A percentile compares a stretch with the other conserved stretches of the same genome.
Conservation (phyloP, 1,140 invertebrate species). For the Hestina assimilis region DNA sequence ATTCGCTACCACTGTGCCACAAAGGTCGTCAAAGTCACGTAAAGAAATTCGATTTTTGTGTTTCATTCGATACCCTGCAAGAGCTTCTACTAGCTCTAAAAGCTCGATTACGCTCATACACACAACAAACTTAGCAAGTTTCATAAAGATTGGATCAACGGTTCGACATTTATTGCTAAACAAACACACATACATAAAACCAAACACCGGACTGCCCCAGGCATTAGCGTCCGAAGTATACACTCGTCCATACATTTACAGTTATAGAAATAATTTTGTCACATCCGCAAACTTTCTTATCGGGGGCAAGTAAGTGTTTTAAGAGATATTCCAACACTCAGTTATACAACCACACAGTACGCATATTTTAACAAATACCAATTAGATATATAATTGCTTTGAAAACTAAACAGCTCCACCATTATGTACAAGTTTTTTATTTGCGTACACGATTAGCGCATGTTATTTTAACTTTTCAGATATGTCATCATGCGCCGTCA, state of each 20-base stretch:
- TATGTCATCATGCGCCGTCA: slow-evolving; percentile 6
- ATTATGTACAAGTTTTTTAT: slow-evolving; percentile 27
- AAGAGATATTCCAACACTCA: slow-evolving; percentile 2
- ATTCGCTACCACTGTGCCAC: no score
- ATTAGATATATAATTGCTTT: slow-evolving; percentile 26
- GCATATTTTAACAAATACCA: slow-evolving; percentile 18
- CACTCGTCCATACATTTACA: background rate
- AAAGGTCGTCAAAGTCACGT: no score
- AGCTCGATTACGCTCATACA: no score
- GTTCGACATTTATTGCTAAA: no score
- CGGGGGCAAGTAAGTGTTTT: slow-evolving; percentile 13
- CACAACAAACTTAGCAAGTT: no score
- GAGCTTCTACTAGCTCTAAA: no score
- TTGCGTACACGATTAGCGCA: slow-evolving; percentile 19
- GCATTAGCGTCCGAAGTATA: background rate
- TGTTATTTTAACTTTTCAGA: slow-evolving; percentile 22
- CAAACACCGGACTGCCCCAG: no score
- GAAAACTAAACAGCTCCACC: slow-evolving; percentile 26
- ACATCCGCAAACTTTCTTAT: slow-evolving; percentile 16
- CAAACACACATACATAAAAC: no score
- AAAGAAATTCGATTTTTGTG: no score
- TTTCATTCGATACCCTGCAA: no score
- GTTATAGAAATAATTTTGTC: background rate
- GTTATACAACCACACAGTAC: slow-evolving; percentile 14
- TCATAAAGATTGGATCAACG: no score